A percentile compares a stretch with the other conserved stretches of the same genome.
These are phyloP conservation scores for Rhabdomys pumilio DNA, from an alignment of 2,797 vertebrate genomes.

Conservation along the genomic window DNA sequence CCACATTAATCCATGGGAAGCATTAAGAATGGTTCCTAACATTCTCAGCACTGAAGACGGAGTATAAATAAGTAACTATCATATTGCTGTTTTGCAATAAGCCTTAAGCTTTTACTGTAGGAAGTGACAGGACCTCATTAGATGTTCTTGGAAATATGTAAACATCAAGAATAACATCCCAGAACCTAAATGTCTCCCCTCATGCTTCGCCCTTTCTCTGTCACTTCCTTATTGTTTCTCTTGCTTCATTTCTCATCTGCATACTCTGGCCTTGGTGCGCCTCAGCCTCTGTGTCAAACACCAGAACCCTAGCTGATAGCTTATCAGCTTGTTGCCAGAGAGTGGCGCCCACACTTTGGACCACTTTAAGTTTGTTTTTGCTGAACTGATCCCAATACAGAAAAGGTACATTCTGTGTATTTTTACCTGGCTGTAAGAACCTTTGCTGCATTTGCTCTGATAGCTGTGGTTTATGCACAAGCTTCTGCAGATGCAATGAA, in stretches of 20 bases:
- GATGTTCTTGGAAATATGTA: conserved; percentile 57
- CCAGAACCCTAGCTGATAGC: neutral
- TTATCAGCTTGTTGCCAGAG: neutral
- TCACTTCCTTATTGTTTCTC: neutral
- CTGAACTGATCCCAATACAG: neutral
- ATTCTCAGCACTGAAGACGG: neutral
- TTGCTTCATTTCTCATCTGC: neutral
- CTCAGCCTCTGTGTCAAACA: conserved; percentile 16
- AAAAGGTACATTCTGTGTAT: conserved; percentile 37
- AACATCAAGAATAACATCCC: neutral
- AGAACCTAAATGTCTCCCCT: neutral
- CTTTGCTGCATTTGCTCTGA: conserved; percentile 49
- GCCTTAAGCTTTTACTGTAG: conserved; percentile 20
- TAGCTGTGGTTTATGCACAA: conserved; percentile 29
- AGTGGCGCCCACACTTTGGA: neutral
- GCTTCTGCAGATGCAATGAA: conserved; percentile 50
- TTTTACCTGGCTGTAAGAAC: neutral
- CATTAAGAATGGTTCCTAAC: conserved; percentile 30
- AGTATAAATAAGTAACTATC: neutral
- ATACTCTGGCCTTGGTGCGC: neutral
- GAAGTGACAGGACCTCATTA: conserved; percentile 20
- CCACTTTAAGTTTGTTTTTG: conserved; percentile 24
- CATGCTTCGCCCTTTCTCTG: conserved; percentile 21
- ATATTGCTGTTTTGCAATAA: conserved; percentile 55
- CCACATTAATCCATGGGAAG: neutral